phyloP scores from a whole-genome alignment of 2,888 invertebrate genomes.

The Mythimna impura region DNA sequence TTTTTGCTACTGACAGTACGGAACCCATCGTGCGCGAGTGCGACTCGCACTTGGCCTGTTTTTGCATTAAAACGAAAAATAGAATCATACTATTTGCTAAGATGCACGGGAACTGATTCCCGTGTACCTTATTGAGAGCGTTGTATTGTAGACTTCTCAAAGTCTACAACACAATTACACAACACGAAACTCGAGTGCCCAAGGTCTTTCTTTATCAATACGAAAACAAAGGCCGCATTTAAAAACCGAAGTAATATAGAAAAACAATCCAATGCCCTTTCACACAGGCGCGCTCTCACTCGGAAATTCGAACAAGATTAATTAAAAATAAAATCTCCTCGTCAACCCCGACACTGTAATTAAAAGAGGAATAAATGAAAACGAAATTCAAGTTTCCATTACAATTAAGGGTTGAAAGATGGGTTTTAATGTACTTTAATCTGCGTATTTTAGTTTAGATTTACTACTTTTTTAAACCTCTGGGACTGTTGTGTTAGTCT shows the following conservation, averaged over 20 bases:
- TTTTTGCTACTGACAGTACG: too few relatives aligned
- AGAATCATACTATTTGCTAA: background rate
- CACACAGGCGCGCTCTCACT: constrained; percentile 65
- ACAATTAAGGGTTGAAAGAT: constrained; percentile 69
- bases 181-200: background rate
- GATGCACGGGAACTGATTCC: background rate
- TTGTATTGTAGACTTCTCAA: too few relatives aligned
- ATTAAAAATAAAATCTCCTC: constrained; percentile 82
- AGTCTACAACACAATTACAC: constrained; percentile 7
- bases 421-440: constrained; percentile 65
- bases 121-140: too few relatives aligned
- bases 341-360: constrained; percentile 74
- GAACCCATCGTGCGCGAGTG: too few relatives aligned
- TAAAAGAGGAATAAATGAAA: constrained; percentile 80
- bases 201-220: constrained; percentile 5
- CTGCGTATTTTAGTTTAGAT: constrained; percentile 65
- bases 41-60: too few relatives aligned
- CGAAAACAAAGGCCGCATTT: constrained; percentile 17
- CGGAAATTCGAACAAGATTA: constrained; percentile 74
- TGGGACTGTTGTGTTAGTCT: background rate
- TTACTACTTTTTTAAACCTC: constrained; percentile 57
- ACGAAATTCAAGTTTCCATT: constrained; percentile 76
- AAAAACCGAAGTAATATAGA: constrained; percentile 44
- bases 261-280: constrained; percentile 71
- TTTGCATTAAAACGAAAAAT: background rate